phyloP scores from a whole-genome alignment of 1,140 invertebrate genomes.

The Portunus trituberculatus region DNA sequence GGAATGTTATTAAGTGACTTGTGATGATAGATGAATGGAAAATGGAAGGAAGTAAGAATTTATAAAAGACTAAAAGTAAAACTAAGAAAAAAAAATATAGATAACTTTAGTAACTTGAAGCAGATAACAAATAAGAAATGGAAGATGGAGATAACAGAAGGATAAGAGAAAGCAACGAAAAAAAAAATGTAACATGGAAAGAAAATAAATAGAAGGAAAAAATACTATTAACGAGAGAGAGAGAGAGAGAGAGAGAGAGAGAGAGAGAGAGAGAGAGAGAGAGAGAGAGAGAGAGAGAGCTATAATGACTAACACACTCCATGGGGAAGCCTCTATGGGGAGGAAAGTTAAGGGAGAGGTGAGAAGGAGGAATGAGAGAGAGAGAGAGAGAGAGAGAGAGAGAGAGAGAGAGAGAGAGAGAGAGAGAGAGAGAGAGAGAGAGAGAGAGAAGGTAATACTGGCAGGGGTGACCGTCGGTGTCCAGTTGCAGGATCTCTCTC shows the following conservation, averaged over 20 bases:
- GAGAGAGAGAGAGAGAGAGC: constrained; percentile 41
- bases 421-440: background rate
- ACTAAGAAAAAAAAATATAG: background rate
- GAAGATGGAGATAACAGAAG: no score
- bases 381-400: background rate
- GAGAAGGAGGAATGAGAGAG: background rate
- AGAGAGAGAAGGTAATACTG: background rate
- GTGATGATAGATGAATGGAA: no score
- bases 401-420: constrained; percentile 6
- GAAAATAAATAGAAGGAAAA: no score
- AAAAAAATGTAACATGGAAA: no score
- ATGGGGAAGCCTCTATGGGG: background rate
- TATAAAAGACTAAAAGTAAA: background rate
- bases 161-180: no score
- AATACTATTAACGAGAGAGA: constrained; percentile 25
- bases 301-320: no score
- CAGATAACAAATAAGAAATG: no score
- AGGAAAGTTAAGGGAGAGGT: background rate
- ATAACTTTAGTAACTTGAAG: no score
- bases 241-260: background rate
- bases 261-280: constrained; percentile 29
- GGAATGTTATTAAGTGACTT: no score
- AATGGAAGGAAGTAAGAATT: no score
- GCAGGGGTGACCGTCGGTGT: no score
- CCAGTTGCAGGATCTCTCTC: constrained; percentile 10